Evolutionary conservation across 1,140 invertebrate genomes (phyloP).

Genomic region (Apolygus lucorum): DNA sequence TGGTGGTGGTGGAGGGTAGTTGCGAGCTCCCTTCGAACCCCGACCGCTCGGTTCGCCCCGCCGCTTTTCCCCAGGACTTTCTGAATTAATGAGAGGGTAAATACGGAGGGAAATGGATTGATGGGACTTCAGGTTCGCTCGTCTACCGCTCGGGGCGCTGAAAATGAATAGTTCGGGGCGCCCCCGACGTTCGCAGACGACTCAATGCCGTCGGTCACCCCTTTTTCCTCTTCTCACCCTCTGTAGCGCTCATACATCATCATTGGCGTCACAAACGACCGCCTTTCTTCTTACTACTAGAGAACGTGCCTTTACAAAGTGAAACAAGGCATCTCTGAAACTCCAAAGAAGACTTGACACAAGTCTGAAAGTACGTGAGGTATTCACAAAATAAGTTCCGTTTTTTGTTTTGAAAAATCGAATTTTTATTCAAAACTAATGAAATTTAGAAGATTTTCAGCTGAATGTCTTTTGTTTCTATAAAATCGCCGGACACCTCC

Average conservation of each 20-base stretch:
- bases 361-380: too few relatives aligned
- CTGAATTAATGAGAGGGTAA: conserved; percentile 8
- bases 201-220: background rate
- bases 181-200: background rate
- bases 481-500: too few relatives aligned
- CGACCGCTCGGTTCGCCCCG: background rate
- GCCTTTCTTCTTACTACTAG: background rate
- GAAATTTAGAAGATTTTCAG: too few relatives aligned
- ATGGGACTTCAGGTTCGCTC: conserved; percentile 7
- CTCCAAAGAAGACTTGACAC: too few relatives aligned
- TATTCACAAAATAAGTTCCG: too few relatives aligned
- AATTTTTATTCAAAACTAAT: too few relatives aligned
- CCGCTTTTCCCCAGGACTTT: background rate
- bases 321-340: background rate
- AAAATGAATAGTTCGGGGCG: background rate
- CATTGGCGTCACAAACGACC: background rate
- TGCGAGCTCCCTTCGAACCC: background rate
- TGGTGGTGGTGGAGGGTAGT: background rate
- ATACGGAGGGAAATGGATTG: conserved; percentile 11
- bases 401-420: too few relatives aligned
- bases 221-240: background rate
- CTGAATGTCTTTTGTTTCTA: too few relatives aligned
- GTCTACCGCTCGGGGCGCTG: conserved; percentile 4
- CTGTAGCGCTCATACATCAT: background rate
- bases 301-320: conserved; percentile 2